Evolutionary conservation across 2,797 vertebrate genomes (phyloP), one percentile per base, ranked within the genome.

Genomic region (Chromis chromis): DNA sequence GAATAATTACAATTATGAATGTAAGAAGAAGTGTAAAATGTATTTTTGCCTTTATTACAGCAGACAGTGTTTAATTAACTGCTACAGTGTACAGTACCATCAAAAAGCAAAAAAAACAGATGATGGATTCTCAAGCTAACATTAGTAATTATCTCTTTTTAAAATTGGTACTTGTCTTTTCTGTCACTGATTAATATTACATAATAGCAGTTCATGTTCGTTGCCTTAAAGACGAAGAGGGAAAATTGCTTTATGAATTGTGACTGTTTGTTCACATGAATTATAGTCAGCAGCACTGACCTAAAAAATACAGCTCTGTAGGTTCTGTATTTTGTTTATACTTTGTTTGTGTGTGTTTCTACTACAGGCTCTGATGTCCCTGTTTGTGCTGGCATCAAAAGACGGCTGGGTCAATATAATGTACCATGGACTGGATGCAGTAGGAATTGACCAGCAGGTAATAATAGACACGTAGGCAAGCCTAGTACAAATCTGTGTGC

Each of bases 351-450:
- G 17, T 79, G 33, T 78, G 11, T 68, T 5, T 42, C 8, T 22
- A 31, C 31, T 70, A 12, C 89, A 98, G 97, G 98, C 98, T 75
- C 93, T 98, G 84, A 98, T 99, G 97, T 98, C 97, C 57, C 93
- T 99, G 78, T 99, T 98, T 84, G 97, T 99, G 65, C 84, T 99
- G 93, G 97, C 98, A 67, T 99, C 97, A 63, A 99, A 99, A 93
- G 98, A 99, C 1, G 98, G 98, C 67, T 99, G 98, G 98, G 98
- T 99, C 81, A 98, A 98, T 91, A 99, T 99, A 84, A 99, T 99
- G 98, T 99, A 99, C 87, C 96, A 99, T 0, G 98, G 98, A 33
- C 93, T 99, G 48, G 98, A 99, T 16, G 97, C 98, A 4, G 98
- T 98, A 4, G 96, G 95, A 57, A 97, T 99, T 57, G 96, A 99